A percentile compares a stretch with the other conserved stretches of the same genome.
Evolutionary conservation across 2,888 invertebrate species (phyloP).

Genomic region (Orthosia cruda): DNA sequence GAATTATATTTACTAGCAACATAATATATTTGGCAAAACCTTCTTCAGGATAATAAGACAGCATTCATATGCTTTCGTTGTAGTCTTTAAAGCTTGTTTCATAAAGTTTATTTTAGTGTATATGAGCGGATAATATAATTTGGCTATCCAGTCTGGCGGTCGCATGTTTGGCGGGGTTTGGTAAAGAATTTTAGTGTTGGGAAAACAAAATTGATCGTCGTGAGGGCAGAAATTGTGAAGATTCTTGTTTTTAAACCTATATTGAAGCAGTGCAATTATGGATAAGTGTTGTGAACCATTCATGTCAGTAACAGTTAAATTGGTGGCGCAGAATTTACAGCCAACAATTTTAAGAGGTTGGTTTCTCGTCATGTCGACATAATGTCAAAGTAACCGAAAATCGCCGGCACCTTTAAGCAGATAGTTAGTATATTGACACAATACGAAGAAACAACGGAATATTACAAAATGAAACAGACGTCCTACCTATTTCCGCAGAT

Average conservation of each 20-base stretch:
- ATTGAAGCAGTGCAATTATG: constrained; percentile 23
- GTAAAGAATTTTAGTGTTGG: constrained; percentile 58
- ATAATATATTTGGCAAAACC: constrained; percentile 43
- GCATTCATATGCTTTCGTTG: neutral
- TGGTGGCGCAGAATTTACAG: constrained; percentile 10
- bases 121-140: constrained; percentile 12
- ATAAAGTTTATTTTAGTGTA: constrained; percentile 45
- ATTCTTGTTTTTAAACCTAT: constrained; percentile 36
- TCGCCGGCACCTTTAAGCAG: neutral
- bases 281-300: constrained; percentile 21
- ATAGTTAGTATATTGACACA: neutral
- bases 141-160: constrained; percentile 42
- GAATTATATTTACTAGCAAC: constrained; percentile 14
- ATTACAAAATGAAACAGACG: neutral
- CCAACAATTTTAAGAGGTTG: constrained; percentile 13
- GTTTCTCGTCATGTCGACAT: neutral
- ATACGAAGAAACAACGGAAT: neutral
- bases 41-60: constrained; percentile 19
- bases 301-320: constrained; percentile 7
- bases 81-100: neutral
- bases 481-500: constrained; percentile 1
- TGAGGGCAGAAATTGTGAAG: constrained; percentile 7
- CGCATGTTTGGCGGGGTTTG: constrained; percentile 43
- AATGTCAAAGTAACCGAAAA: neutral
- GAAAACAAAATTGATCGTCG: constrained; percentile 23